Evolutionary conservation across 2,113 vertebrate species (phyloP).

Genomic region (Poeciliopsis turrubarensis): DNA sequence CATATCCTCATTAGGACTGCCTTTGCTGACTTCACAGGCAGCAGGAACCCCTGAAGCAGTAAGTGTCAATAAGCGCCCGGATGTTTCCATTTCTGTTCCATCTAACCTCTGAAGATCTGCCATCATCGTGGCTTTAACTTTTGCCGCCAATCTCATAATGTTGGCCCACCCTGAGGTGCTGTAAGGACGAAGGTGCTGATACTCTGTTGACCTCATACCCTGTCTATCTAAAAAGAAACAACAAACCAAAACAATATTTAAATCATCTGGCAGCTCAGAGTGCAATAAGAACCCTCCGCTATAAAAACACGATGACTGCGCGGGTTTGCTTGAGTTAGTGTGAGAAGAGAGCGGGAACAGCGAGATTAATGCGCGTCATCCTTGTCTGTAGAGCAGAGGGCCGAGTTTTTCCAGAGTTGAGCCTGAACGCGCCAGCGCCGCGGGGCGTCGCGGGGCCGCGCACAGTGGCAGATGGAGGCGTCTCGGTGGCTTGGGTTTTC

Average conservation of each 20-base stretch:
- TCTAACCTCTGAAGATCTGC: conserved; percentile 2
- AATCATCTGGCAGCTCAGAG: conserved; percentile 33
- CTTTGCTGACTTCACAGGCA: conserved; percentile 2
- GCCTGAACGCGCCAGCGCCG: conserved; percentile 64
- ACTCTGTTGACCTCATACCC: conserved; percentile 51
- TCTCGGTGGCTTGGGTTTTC: conserved; percentile 38
- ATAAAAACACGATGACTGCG: conserved; percentile 42
- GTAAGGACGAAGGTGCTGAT: conserved; percentile 34
- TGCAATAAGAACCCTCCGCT: conserved; percentile 36
- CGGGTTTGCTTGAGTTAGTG: conserved; percentile 25
- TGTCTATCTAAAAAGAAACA: conserved; percentile 37
- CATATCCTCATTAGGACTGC: conserved; percentile 10
- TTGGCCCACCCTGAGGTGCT: conserved; percentile 40
- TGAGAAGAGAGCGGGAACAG: conserved; percentile 12
- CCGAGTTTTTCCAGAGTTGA: conserved; percentile 58
- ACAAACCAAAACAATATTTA: conserved; percentile 12
- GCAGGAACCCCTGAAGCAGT: conserved; percentile 23
- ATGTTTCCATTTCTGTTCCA: conserved; percentile 8
- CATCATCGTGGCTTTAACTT: not conserved
- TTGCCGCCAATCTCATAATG: not conserved
- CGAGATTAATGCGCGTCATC: conserved; percentile 54
- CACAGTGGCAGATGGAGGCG: conserved; percentile 42
- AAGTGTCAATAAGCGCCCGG: conserved; percentile 14
- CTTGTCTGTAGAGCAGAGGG: conserved; percentile 50
- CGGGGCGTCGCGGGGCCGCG: conserved; percentile 43